Evolutionary conservation across 1,140 invertebrate genomes (phyloP), one percentile per base, ranked within the genome.

Genomic region (Cephus cinctus): DNA sequence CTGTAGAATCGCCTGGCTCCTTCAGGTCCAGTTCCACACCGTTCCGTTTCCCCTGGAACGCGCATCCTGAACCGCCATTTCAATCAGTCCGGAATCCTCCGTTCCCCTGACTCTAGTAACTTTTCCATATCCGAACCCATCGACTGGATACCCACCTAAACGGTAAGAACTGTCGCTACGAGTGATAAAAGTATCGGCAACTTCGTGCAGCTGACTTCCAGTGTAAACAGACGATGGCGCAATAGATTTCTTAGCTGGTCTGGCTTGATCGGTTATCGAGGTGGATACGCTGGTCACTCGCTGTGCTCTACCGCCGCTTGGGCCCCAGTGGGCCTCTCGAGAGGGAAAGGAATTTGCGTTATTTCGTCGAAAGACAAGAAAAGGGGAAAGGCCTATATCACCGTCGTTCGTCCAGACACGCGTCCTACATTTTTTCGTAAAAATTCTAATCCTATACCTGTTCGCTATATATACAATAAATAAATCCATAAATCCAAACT

Each of bases 261-360:
- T 64, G 59, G 60, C 71, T 67, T 69, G 69, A 73, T 63, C 63
- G 63, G 65, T 52, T 72, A 71, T 73, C 62, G 65, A 73, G 69
- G 70, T 72, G 63, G 66, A 65, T 48, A 51, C 65, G 51, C 61
- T 45, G 54, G 56, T 54, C n/a, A n/a, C n/a, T n/a, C 34, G 43
- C 30, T 36, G 54, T 50, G 43, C 52, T 43, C 59, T 59, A 57
- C 52, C 47, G 42, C 31, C 36, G 43, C 39, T 20, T 21, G 12
- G n/a, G 22, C 43, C 53, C 50, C 35, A 8, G 50, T 57, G 56
- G 53, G 52, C 52, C 56, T 67, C 60, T 60, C 55, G 56, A 59
- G 62, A 64, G 69, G 58, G 63, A 71, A 73, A 73, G 71, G 73
- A 75, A 73, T 73, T 73, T 54, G n/a, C n/a, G 61, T 61, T 63